A percentile compares a stretch with the other conserved stretches of the same genome.
Conservation (phyloP, 2,113 vertebrate genomes). For the Osmerus eperlanus region DNA sequence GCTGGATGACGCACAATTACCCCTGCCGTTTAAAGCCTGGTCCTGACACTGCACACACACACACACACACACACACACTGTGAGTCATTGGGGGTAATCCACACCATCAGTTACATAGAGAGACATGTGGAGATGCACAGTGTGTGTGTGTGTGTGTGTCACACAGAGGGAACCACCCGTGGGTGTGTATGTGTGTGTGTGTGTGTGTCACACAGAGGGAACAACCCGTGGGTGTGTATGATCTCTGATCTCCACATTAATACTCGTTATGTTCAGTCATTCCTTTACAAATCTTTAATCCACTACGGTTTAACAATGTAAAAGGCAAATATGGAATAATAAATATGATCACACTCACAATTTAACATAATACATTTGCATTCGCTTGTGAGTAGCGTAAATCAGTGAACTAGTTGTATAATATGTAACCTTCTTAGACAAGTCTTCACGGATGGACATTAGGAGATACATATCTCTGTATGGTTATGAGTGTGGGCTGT, state of each 20-base stretch:
- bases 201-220: no score
- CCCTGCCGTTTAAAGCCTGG: background rate
- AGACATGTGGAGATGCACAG: background rate
- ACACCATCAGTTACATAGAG: background rate
- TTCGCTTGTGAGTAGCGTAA: background rate
- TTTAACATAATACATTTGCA: no score
- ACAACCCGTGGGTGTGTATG: no score
- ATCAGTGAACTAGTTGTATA: constrained; percentile 24
- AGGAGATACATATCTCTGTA: constrained; percentile 35
- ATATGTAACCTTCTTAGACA: constrained; percentile 23
- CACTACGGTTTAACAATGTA: no score
- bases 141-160: no score
- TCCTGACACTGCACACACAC: background rate
- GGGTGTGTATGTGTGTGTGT: no score
- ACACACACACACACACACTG: constrained; percentile 4
- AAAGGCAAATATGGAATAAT: no score
- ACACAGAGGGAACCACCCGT: no score
- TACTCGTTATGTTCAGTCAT: no score
- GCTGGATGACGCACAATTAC: constrained; percentile 60
- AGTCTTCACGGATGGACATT: constrained; percentile 24
- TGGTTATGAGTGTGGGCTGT: constrained; percentile 46
- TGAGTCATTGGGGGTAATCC: background rate
- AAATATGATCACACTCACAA: no score
- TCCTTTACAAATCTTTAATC: no score
- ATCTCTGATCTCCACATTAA: no score